phyloP scores from a whole-genome alignment of 2,797 vertebrate species.

The Podargus strigoides region DNA sequence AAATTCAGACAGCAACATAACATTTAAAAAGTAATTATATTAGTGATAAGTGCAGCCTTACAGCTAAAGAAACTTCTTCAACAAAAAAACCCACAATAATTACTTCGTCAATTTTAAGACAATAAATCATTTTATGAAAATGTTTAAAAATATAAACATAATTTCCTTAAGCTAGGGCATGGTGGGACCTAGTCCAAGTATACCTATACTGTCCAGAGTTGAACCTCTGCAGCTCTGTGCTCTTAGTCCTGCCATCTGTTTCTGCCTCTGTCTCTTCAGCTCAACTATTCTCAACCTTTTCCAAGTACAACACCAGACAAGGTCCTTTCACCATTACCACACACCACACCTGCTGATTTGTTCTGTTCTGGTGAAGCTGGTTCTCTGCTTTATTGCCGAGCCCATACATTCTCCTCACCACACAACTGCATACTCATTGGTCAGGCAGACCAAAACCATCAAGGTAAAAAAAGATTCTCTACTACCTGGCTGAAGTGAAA shows the following conservation, averaged over 20 bases:
- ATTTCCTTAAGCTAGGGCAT: background rate
- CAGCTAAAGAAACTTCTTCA: background rate
- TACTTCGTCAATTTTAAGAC: background rate
- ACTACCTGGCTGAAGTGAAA: background rate
- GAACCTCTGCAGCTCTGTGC: background rate
- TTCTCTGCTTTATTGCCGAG: background rate
- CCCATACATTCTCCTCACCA: background rate
- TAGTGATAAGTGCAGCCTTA: background rate
- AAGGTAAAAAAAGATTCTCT: background rate
- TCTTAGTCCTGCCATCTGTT: background rate
- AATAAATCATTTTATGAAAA: background rate
- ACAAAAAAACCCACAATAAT: too few relatives aligned
- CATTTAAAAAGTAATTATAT: background rate
- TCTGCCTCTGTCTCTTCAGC: background rate
- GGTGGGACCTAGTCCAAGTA: background rate
- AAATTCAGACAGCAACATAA: background rate
- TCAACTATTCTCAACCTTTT: background rate
- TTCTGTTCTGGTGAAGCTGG: background rate
- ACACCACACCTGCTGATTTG: background rate
- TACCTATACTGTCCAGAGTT: background rate
- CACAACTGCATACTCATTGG: background rate
- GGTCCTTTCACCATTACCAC: background rate
- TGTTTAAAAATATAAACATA: background rate
- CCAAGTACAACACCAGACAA: background rate
- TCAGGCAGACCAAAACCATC: background rate